phyloP scores from a whole-genome alignment of 2,888 invertebrate genomes.

The Graphium colonna region DNA sequence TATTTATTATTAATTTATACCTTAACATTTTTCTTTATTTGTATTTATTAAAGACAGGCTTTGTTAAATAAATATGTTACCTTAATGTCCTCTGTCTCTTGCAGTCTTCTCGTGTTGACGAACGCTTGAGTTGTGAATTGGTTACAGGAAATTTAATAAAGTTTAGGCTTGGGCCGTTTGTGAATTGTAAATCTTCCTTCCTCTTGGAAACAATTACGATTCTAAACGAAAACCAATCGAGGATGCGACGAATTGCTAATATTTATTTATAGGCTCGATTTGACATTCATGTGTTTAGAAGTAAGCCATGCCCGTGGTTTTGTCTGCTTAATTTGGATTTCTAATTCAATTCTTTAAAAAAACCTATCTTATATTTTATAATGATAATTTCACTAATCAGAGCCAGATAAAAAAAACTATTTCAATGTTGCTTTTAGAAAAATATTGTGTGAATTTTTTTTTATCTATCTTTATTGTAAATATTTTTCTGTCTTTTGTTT shows the following conservation, averaged over 20 bases:
- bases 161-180: neutral
- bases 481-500: too few species aligned
- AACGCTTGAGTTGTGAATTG: neutral
- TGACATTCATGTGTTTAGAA: too few species aligned
- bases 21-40: neutral
- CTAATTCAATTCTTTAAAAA: too few species aligned
- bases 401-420: too few species aligned
- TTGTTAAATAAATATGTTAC: neutral
- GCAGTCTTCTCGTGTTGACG: neutral
- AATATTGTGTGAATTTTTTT: too few species aligned
- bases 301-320: too few species aligned
- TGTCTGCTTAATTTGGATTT: too few species aligned
- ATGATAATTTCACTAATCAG: too few species aligned
- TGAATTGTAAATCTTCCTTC: conserved; percentile 16
- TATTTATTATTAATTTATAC: neutral
- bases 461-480: too few species aligned
- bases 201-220: conserved; percentile 12
- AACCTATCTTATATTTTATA: too few species aligned
- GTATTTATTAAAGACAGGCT: neutral
- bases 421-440: too few species aligned
- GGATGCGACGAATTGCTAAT: conserved; percentile 2
- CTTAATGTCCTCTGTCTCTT: neutral
- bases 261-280: conserved; percentile 10
- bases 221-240: neutral
- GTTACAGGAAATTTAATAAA: neutral